Percentiles rank a stretch among this genome's conserved stretches.
phyloP scores from a whole-genome alignment of 2,113 vertebrate genomes.

The Cnemophilus loriae region DNA sequence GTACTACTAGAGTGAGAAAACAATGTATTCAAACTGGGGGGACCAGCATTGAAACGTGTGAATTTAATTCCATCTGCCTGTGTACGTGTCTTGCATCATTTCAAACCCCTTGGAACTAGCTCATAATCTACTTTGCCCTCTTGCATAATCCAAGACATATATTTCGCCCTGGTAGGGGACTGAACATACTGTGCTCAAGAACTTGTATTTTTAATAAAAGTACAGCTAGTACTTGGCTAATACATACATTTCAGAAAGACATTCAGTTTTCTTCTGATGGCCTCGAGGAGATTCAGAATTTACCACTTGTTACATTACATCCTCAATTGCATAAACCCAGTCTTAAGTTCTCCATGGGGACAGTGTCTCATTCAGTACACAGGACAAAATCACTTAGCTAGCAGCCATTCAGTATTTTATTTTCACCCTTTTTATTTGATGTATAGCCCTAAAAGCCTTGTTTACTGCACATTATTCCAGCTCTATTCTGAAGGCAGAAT shows the following conservation, averaged over 20 bases:
- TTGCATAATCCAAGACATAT: background rate
- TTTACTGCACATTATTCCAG: slow-evolving; percentile 31
- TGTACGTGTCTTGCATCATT: background rate
- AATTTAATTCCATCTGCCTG: background rate
- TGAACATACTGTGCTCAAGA: slow-evolving; percentile 11
- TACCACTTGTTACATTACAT: background rate
- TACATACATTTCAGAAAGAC: background rate
- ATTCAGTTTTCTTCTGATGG: background rate
- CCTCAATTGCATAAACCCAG: background rate
- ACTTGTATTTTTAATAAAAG: slow-evolving; percentile 1
- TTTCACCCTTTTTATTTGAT: slow-evolving; percentile 28
- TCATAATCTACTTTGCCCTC: background rate
- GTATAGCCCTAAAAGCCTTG: slow-evolving; percentile 33
- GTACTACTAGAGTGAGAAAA: background rate
- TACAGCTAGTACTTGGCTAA: background rate
- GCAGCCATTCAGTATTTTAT: slow-evolving; percentile 1
- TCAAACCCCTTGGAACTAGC: background rate
- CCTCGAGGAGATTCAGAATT: background rate
- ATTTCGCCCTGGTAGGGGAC: background rate
- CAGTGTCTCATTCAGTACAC: background rate
- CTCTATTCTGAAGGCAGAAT: slow-evolving; percentile 38
- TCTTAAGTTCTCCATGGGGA: background rate
- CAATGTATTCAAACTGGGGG: background rate
- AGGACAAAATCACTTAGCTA: slow-evolving; percentile 1
- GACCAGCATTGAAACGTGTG: background rate